Base-by-base conservation (phyloP, 1,140 invertebrate species). In the Dryas iulia region DNA sequence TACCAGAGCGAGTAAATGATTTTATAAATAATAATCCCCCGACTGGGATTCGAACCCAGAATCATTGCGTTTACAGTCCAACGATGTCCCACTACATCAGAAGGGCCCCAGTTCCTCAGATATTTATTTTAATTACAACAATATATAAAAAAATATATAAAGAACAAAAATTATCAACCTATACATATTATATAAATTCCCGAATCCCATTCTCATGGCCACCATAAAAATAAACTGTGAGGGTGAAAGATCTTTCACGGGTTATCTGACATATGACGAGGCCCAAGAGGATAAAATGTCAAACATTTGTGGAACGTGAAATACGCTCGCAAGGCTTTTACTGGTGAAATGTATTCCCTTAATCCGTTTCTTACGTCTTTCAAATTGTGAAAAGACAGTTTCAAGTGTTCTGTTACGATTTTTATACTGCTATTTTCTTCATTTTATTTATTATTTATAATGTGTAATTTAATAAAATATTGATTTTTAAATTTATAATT, bases 271-370 rank as follows among this genome's bases (percentile, higher is more conserved):
- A 28, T 10, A 12, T 14, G 25, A 52, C 14, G 35, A 52, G 59
- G 31, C 24, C 47, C 47, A 21, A 61, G 25, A 52, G 39, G 6
- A 61, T 52, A 53, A 28, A 61, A 61, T 26, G 59, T 61, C 25
- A 61, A 61, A 61, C 39, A 47, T 31, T 21, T 18, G 7, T 33
- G 24, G 39, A 30, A 53, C 59, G 14, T 61, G 47, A 30, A 53
- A 52, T 28, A 23, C 8, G 25, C 0, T 12, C 33, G 14, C 14
- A 14, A 47, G 24, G 24, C 23, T 61, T 60, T 61, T 61, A 53
- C 39, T 61, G 39, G 21, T 14, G 18, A 61, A 61, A 61, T 61
- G 47, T 61, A 5, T 61, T 61, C 47, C 14, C 10, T 61, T 28
- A 52, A 61, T 61, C 24, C 47, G 3, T 18, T 35, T 52, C 21